Evolutionary conservation across 1,140 invertebrate species (phyloP).

Genomic region (Odontomachus brunneus): DNA sequence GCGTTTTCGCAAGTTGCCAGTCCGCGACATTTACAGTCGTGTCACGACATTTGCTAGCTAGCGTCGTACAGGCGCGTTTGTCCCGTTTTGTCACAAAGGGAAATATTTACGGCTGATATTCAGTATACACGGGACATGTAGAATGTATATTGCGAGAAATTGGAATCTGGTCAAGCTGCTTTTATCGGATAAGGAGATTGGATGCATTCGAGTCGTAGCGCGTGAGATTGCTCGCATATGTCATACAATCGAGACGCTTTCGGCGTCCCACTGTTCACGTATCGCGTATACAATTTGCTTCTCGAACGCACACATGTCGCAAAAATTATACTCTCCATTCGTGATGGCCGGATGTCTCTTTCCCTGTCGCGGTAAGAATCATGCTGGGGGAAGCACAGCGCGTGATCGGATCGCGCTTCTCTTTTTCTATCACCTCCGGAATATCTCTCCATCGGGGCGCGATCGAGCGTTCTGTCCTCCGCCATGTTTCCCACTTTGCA

Average conservation of each 20-base stretch:
- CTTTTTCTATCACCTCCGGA: not conserved
- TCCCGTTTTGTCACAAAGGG: conserved; percentile 37
- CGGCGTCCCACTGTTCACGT: not conserved
- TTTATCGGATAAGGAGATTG: conserved; percentile 70
- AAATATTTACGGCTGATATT: conserved; percentile 43
- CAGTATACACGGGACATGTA: conserved; percentile 7
- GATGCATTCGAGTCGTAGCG: conserved; percentile 24
- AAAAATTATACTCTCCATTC: not conserved
- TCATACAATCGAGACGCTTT: conserved; percentile 27
- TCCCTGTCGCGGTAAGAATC: not conserved
- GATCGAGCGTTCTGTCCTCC: not conserved
- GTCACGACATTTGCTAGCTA: not conserved
- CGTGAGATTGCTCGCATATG: conserved; percentile 19
- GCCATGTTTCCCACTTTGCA: not conserved
- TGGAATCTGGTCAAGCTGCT: conserved; percentile 65
- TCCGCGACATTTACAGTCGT: not conserved
- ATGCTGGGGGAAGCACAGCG: not conserved
- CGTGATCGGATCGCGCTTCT: not conserved
- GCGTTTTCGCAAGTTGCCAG: not conserved
- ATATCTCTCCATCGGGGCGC: not conserved
- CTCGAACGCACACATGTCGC: not conserved
- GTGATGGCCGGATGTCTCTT: conserved; percentile 1
- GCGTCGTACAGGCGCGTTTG: conserved; percentile 27
- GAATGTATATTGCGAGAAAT: conserved; percentile 64
- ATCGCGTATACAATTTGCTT: no score